Evolutionary conservation across 2,888 invertebrate species (phyloP), one percentile per base, ranked within the genome.

Genomic region (Phasia obesa): DNA sequence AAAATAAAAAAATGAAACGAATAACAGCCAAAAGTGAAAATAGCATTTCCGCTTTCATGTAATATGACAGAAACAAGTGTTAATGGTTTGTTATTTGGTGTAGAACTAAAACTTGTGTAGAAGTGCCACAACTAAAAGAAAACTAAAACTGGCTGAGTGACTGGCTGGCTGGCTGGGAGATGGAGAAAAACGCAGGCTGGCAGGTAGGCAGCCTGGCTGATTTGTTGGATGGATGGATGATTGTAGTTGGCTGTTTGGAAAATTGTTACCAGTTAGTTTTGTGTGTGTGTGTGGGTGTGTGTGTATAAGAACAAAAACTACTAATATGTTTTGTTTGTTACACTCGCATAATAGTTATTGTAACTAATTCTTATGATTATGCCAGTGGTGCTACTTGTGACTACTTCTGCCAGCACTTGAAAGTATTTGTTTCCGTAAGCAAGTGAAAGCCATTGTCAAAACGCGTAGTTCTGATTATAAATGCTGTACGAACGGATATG

Each of bases 1-100:
- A 27, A 5, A 27, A n/a, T n/a, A 38, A 59, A 51, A 7, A 42
- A 47, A 57, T 13, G 17, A 25, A 42, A 21, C 6, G 23, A 59
- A 51, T 49, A 57, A 11, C 21, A 73, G 19, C 25, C 2, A 35
- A 60, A 35, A 11, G 31, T 27, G 11, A 75, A 82, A 84, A 75
- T 51, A 64, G 47, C 42, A 76, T 83, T 84, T 84, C 85, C 85
- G 85, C 70, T 85, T 83, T 80, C 81, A 73, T 80, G 76, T 84
- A 78, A 85, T 84, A 85, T 85, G 85, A 85, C 85, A 85, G 85
- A 84, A 85, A 85, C 85, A 85, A 85, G 84, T 85, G 85, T 84
- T 85, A 84, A 84, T 83, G 85, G 85, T 84, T 85, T 83, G 82
- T 83, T 83, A 71, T 80, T 83, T 79, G 83, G 75, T 83, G 74